Conservation (phyloP, 92 coral and sea anemone species). For the Scolanthus callimorphus region DNA sequence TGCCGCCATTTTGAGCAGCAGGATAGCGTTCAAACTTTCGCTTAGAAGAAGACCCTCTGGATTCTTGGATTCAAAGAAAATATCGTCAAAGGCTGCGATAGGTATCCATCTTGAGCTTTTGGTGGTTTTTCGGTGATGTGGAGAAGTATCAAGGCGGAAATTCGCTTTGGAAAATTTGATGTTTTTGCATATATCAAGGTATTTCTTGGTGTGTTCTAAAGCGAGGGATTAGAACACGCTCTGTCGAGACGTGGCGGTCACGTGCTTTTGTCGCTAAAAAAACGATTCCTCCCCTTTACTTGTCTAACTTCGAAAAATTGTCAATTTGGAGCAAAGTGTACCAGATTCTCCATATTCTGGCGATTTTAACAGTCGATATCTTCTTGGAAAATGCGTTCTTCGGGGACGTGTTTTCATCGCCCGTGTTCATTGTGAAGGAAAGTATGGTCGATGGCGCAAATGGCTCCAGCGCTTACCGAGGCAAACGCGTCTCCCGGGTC, state of each 20-base stretch:
- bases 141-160: constrained; percentile 32
- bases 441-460: constrained; percentile 99
- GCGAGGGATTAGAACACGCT: constrained; percentile 99
- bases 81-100: constrained; percentile 52
- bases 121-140: constrained; percentile 17
- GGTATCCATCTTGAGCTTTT: constrained; percentile 46
- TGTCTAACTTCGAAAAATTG: constrained; percentile 54
- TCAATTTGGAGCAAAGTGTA: constrained; percentile 33
- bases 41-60: constrained; percentile 40
- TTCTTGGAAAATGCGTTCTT: constrained; percentile 90
- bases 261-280: constrained; percentile 95
- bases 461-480: constrained; percentile 99
- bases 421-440: constrained; percentile 89
- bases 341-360: constrained; percentile 22
- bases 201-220: constrained; percentile 94
- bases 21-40: constrained; percentile 73
- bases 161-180: constrained; percentile 56
- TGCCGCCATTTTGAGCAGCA: constrained; percentile 90
- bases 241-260: constrained; percentile 99
- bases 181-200: constrained; percentile 94
- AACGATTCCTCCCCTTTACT: constrained; percentile 74
- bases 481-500: constrained; percentile 99
- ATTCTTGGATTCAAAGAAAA: constrained; percentile 30
- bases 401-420: constrained; percentile 89
- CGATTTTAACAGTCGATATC: constrained; percentile 46